Percentiles rank a stretch among this genome's conserved stretches.
Evolutionary conservation across 1,140 invertebrate genomes (phyloP).

Genomic region (Planococcus citri): DNA sequence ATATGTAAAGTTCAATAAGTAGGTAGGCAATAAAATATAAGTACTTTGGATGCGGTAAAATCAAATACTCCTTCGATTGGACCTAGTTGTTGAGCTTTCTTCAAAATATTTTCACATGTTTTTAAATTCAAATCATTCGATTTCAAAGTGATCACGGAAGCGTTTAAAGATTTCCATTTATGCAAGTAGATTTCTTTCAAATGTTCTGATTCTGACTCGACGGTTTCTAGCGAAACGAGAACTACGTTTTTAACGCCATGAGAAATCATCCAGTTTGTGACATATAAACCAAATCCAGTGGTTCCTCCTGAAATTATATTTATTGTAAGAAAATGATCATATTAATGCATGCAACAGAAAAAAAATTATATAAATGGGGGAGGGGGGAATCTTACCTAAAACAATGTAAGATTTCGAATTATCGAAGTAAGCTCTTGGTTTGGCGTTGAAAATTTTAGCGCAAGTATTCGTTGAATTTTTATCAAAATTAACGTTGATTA

Average conservation of each 20-base stretch:
- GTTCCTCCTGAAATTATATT: conserved; percentile 52
- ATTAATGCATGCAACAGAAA: background rate
- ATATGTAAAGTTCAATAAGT: background rate
- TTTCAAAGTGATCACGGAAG: background rate
- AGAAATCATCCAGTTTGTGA: conserved; percentile 81
- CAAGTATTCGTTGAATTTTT: background rate
- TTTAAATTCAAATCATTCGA: background rate
- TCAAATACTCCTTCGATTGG: conserved; percentile 90
- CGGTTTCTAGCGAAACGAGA: conserved; percentile 50
- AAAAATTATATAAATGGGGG: too few species aligned
- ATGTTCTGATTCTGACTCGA: background rate
- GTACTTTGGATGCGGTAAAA: conserved; percentile 59
- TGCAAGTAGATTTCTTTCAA: background rate
- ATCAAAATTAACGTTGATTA: background rate
- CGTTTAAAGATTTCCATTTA: background rate
- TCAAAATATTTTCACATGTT: conserved; percentile 39
- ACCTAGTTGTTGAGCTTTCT: conserved; percentile 51
- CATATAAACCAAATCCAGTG: conserved; percentile 87
- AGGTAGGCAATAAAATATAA: background rate
- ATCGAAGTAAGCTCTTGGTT: background rate
- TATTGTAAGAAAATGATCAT: background rate
- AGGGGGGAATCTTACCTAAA: conserved; percentile 15
- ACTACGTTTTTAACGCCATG: conserved; percentile 73
- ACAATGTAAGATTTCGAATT: background rate
- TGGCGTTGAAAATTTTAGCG: background rate